Base-by-base conservation (phyloP, 2,113 vertebrate species). In the Epinephelus cyanopodus region DNA sequence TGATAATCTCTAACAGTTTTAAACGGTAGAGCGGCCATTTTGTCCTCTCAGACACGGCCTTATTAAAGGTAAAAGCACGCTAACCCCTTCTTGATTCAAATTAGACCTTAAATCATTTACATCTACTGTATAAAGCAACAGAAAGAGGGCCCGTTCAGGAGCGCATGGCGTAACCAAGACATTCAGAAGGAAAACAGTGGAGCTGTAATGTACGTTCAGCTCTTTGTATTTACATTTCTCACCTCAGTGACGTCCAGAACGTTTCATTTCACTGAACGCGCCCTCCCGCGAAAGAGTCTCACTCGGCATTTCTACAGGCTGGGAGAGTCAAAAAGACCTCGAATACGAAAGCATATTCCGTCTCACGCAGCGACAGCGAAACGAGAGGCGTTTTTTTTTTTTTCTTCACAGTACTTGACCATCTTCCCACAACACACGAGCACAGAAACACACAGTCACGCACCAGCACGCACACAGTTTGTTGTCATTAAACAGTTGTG, bases 41-140 rank as follows among this genome's bases (percentile, higher is more conserved):
- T 25, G 82, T 85, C 89, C 47, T 78, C 37, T 70, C 75, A 77
- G 88, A 91, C 84, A 14, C n/a, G 87, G 90, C 90, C 90, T 84
- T 79, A 82, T 93, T 94, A 93, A 93, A 94, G 93, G 92, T 93
- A 91, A 90, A 93, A 91, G 89, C 80, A 94, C 86, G 78, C 85
- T 87, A 89, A 87, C 84, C 70, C 84, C 64, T 87, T 80, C 84
- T 83, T 74, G 61, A 60, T 86, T 92, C 75, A 89, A 80, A 86
- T 80, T 82, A 82, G 85, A 86, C 89, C 89, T 90, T 92, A 87
- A 91, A 78, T 92, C 84, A 84, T 89, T 87, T 91, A 89, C 79
- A 91, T 81, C 86, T 90, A 91, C 83, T 85, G 78, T 87, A 89
- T 91, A 87, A 88, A 91, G 89, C 89, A 84, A 90, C 76, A 87